Evolutionary conservation across 2,797 vertebrate genomes (phyloP).

Genomic region (Melanotaenia boesemani): DNA sequence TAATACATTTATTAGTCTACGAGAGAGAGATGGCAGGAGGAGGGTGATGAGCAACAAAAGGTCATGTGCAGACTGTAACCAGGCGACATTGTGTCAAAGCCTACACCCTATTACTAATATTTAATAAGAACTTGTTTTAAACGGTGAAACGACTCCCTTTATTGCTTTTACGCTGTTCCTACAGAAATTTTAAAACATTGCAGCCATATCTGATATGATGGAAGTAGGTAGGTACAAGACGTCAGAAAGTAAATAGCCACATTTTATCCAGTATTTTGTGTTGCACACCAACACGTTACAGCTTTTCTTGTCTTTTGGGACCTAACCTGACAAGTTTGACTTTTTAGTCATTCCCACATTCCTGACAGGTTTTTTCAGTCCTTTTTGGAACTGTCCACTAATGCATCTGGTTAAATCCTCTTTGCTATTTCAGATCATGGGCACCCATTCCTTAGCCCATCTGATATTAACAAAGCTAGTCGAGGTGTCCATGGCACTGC

Average conservation of each 20-base stretch:
- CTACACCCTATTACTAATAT: neutral
- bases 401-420: slow-evolving; percentile 6
- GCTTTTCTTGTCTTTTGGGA: neutral
- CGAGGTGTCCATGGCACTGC: slow-evolving; percentile 89
- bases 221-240: too few relatives aligned
- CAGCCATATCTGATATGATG: too few relatives aligned
- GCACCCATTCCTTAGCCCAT: slow-evolving; percentile 86
- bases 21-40: neutral
- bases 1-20: slow-evolving; percentile 10
- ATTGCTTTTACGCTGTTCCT: neutral
- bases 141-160: neutral
- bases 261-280: neutral
- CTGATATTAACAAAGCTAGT: slow-evolving; percentile 84
- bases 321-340: slow-evolving; percentile 1
- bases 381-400: slow-evolving; percentile 17
- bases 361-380: slow-evolving; percentile 30
- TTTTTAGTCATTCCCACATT: neutral
- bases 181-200: neutral
- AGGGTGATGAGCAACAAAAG: neutral
- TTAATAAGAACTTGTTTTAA: neutral
- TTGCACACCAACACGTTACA: neutral
- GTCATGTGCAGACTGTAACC: neutral
- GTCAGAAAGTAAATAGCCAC: too few relatives aligned
- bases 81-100: neutral
- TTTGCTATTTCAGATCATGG: slow-evolving; percentile 60